Evolutionary conservation across 2,113 vertebrate genomes (phyloP).

Genomic region (Cryptotis parvus): DNA sequence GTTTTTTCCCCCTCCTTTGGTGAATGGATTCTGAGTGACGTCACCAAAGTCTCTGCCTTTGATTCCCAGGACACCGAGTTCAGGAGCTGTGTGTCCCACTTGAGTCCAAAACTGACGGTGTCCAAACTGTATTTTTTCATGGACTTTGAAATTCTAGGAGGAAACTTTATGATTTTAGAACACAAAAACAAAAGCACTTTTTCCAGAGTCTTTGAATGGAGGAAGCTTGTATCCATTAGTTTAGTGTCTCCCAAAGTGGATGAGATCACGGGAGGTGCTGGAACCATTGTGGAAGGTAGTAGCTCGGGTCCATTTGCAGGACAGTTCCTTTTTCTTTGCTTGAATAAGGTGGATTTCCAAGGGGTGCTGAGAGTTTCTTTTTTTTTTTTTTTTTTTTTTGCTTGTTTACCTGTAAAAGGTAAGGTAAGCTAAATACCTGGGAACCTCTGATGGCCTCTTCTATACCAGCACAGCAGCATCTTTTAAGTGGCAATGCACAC

Average conservation of each 20-base stretch:
- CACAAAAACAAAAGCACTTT: not conserved
- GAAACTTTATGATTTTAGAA: not conserved
- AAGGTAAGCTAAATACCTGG: too few relatives aligned
- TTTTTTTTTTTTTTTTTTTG: too few relatives aligned
- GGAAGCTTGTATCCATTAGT: not conserved
- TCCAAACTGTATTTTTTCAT: not conserved
- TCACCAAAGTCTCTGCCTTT: too few relatives aligned
- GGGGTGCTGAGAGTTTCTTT: too few relatives aligned
- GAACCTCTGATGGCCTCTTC: not conserved
- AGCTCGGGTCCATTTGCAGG: too few relatives aligned
- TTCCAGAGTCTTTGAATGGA: not conserved
- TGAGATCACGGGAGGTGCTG: too few relatives aligned
- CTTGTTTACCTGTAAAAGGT: too few relatives aligned
- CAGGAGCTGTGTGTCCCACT: not conserved
- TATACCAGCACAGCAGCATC: not conserved
- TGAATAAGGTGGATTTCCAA: too few relatives aligned
- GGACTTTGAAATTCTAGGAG: not conserved
- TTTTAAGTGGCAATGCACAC: not conserved
- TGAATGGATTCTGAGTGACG: not conserved
- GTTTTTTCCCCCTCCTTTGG: not conserved
- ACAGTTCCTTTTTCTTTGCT: too few relatives aligned
- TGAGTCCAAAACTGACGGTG: not conserved
- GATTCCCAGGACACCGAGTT: too few relatives aligned
- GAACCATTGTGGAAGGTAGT: too few relatives aligned
- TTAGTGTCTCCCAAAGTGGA: not conserved